phyloP scores from a whole-genome alignment of 1,140 invertebrate species.

The Aethina tumida region DNA sequence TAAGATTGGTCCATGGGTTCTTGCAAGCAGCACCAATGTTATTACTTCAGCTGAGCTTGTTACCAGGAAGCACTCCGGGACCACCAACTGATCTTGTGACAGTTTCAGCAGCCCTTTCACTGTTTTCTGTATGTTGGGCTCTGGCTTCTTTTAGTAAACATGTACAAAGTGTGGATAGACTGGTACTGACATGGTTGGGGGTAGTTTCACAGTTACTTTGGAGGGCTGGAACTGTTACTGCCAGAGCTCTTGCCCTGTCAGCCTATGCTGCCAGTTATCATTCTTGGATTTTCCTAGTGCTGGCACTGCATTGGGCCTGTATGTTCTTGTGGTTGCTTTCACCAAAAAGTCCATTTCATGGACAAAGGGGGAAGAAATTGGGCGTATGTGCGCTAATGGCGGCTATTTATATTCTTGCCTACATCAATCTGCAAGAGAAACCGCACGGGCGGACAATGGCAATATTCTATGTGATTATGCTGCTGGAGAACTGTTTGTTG shows the following conservation, averaged over 20 bases:
- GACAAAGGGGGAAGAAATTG: constrained; percentile 56
- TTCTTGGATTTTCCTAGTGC: constrained; percentile 72
- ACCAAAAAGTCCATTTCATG: constrained; percentile 73
- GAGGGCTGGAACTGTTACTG: constrained; percentile 77
- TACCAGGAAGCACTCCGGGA: constrained; percentile 43
- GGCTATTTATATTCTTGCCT: constrained; percentile 83
- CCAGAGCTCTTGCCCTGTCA: constrained; percentile 68
- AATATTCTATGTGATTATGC: constrained; percentile 86
- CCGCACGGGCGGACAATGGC: constrained; percentile 39
- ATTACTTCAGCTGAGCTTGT: constrained; percentile 69
- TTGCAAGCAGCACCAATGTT: constrained; percentile 81
- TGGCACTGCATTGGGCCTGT: constrained; percentile 57
- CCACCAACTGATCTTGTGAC: constrained; percentile 66
- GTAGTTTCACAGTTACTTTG: constrained; percentile 77
- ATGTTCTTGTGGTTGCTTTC: constrained; percentile 70
- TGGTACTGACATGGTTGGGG: constrained; percentile 81
- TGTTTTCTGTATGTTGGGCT: constrained; percentile 84
- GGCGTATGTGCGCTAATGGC: constrained; percentile 64
- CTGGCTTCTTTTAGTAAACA: constrained; percentile 85
- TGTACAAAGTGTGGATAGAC: constrained; percentile 69
- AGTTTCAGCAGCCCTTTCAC: constrained; percentile 69
- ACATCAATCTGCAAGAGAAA: constrained; percentile 72
- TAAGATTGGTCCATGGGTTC: constrained; percentile 78
- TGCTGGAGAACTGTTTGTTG: constrained; percentile 73
- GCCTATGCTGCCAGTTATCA: constrained; percentile 79